Evolutionary conservation across 1,140 invertebrate species (phyloP).

Genomic region (Bombus waltoni): DNA sequence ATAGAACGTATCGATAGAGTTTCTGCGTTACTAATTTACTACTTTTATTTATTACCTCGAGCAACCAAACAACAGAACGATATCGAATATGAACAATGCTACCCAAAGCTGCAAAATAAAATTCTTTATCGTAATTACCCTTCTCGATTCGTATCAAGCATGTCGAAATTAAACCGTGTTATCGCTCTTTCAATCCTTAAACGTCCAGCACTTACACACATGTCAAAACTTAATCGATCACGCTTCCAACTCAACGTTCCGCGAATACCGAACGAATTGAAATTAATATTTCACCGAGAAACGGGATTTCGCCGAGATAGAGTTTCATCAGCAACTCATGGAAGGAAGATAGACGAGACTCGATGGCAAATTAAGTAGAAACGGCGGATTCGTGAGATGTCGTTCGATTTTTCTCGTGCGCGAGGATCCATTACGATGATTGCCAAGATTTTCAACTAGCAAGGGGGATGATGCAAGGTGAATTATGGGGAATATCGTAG

Average conservation of each 20-base stretch:
- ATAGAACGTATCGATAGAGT: too few species aligned
- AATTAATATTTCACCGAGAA: neutral
- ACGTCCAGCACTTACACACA: neutral
- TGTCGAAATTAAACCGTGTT: too few species aligned
- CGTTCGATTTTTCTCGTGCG: conserved; percentile 11
- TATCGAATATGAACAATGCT: too few species aligned
- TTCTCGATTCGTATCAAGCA: too few species aligned
- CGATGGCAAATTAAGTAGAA: conserved; percentile 3
- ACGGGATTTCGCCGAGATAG: too few species aligned
- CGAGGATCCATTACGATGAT: conserved; percentile 57
- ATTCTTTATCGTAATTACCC: too few species aligned
- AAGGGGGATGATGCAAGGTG: neutral
- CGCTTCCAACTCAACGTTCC: neutral
- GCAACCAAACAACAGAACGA: too few species aligned
- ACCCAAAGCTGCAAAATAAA: too few species aligned
- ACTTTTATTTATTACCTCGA: too few species aligned
- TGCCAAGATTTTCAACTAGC: conserved; percentile 22
- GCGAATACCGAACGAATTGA: neutral
- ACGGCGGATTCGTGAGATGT: neutral
- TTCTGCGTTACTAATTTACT: too few species aligned
- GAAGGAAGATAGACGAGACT: neutral
- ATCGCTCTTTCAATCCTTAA: too few species aligned
- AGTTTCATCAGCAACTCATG: neutral
- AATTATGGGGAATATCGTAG: conserved; percentile 41
- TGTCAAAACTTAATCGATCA: neutral